Percentiles rank a stretch among this genome's conserved stretches.
Conservation (phyloP, 2,113 vertebrate species). For the Chamaetylas fuelleborni region DNA sequence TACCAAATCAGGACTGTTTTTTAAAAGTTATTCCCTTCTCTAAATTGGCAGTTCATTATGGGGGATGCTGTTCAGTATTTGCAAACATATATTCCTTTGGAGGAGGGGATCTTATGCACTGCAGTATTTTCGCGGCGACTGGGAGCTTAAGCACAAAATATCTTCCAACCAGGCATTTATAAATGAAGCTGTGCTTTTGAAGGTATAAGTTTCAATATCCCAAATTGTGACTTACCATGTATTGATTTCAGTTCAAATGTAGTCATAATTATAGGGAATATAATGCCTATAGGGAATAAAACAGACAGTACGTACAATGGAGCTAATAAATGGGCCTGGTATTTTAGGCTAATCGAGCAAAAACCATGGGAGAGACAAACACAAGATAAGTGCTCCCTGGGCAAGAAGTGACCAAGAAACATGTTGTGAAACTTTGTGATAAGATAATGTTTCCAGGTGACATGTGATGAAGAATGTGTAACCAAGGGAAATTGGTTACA, state of each 20-base stretch:
- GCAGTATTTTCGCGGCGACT: neutral
- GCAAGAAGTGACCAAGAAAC: too few relatives aligned
- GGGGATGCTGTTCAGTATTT: neutral
- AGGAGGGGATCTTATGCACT: neutral
- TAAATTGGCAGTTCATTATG: neutral
- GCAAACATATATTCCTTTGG: neutral
- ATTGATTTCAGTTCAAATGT: neutral
- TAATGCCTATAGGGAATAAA: neutral
- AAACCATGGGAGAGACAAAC: too few relatives aligned
- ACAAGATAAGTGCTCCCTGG: too few relatives aligned
- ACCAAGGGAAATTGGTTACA: too few relatives aligned
- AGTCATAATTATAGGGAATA: neutral
- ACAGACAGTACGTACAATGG: too few relatives aligned
- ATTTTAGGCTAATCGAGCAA: too few relatives aligned
- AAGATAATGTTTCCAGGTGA: too few relatives aligned
- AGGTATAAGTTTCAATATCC: neutral
- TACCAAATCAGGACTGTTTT: neutral
- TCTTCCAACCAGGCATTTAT: neutral
- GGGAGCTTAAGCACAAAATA: neutral
- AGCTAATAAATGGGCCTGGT: too few relatives aligned
- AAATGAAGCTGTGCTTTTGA: neutral
- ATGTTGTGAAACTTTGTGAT: too few relatives aligned
- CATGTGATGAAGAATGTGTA: too few relatives aligned
- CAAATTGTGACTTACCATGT: neutral
- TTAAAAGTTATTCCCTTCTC: neutral